Percentiles rank a stretch among this genome's conserved stretches.
Evolutionary conservation across 92 coral and sea anemone genomes (phyloP).

Genomic region (Heteractis magnifica): DNA sequence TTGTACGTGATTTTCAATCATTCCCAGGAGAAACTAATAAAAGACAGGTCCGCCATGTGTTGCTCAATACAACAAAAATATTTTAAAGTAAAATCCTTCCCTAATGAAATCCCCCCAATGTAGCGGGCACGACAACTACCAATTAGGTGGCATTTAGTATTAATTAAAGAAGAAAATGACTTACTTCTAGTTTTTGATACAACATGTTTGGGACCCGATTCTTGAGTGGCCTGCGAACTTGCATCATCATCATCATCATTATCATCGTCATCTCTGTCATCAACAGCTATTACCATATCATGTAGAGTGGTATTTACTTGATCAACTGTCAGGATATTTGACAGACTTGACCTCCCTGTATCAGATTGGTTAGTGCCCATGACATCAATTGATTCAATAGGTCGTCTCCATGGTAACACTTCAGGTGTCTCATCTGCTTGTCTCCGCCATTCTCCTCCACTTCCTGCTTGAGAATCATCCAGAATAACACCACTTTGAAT

Average conservation of each 20-base stretch:
- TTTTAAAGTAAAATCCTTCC: no score
- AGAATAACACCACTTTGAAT: background rate
- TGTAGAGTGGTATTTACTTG: background rate
- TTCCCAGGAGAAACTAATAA: no score
- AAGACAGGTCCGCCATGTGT: no score
- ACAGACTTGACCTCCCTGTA: background rate
- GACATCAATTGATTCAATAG: background rate
- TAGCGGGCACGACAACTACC: no score
- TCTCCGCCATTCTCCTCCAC: background rate
- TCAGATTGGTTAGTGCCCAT: background rate
- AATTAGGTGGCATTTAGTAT: background rate
- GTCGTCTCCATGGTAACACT: background rate
- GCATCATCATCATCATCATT: slow-evolving; percentile 26
- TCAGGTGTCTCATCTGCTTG: background rate
- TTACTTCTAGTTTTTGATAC: slow-evolving; percentile 34
- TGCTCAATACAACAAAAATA: no score
- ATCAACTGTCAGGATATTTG: background rate
- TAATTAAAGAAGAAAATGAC: background rate
- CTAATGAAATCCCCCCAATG: no score
- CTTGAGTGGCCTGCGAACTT: slow-evolving; percentile 16
- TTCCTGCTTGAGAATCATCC: background rate
- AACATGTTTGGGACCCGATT: slow-evolving; percentile 14
- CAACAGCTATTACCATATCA: slow-evolving; percentile 6
- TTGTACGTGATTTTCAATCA: no score
- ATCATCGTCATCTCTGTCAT: slow-evolving; percentile 1